These are phyloP conservation scores for Nycticorax nycticorax DNA, from an alignment of 2,113 vertebrate genomes.

Conservation along the genomic window DNA sequence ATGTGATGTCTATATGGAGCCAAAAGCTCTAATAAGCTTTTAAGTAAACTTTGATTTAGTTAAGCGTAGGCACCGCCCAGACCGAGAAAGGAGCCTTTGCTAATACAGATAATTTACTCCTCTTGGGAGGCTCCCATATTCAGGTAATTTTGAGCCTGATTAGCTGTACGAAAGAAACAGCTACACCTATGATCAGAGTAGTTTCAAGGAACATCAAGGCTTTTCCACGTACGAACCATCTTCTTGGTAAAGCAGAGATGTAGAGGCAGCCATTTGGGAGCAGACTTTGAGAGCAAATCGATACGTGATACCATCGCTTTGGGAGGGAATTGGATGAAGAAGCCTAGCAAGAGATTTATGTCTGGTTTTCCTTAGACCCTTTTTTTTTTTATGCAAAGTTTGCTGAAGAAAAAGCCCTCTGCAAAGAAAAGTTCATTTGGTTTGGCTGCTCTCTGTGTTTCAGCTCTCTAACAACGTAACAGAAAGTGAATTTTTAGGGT, in stretches of 20 bases:
- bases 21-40: constrained; percentile 32
- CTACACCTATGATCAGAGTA: background rate
- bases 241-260: background rate
- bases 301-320: background rate
- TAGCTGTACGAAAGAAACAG: background rate
- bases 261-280: background rate
- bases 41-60: constrained; percentile 53
- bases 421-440: background rate
- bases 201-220: background rate
- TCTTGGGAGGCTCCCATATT: constrained; percentile 11
- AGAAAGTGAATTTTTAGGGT: background rate
- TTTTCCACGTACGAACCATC: background rate
- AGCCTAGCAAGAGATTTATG: background rate
- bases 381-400: background rate
- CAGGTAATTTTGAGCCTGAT: background rate
- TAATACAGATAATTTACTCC: background rate
- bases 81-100: background rate
- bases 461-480: background rate
- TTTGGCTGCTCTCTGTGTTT: background rate
- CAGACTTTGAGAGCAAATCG: background rate
- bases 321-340: background rate
- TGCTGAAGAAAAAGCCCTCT: background rate
- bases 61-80: background rate
- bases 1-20: background rate
- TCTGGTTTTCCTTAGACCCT: background rate